Evolutionary conservation across 2,888 invertebrate species (phyloP), one percentile per base, ranked within the genome.

Genomic region (Bombylius major): DNA sequence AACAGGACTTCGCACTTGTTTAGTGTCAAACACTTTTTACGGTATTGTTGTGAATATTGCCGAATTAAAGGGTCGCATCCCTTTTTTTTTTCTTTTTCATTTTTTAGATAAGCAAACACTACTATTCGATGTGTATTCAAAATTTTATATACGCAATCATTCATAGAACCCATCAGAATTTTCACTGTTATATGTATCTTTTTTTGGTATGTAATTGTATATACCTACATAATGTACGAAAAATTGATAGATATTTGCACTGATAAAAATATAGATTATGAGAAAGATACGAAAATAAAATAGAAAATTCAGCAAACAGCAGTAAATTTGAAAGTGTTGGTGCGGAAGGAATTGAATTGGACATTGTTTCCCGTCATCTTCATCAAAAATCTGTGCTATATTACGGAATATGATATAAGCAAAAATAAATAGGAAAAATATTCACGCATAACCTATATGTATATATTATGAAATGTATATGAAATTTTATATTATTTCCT

Each of bases 291-390:
- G 51, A 55, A 51, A 47, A 42, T 47, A 55, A 23, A 23, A 23
- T 23, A 23, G 23, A 23, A 23, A 23, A 23, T 23, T 23, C 23
- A 23, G 23, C 23, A 23, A 23, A 23, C 23, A 23, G 23, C 47
- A 55, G 55, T 51, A 68, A 69, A 69, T 67, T 70, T 66, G 66
- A 69, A 70, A 71, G 71, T 71, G 72, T 71, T 71, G 72, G 69
- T 65, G 69, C 67, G 70, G 71, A 71, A 71, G 68, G 65, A 71
- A 71, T 71, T 66, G 69, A 71, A 70, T 71, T 70, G 69, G 71
- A 71, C 64, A 59, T 62, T 60, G 55, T 56, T 62, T 57, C 57
- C 58, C 56, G 58, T 58, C 55, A 54, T 58, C 53, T 58, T 58
- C 49, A 53, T 53, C 51, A 55, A 47, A 34, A 23, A 23, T 23